phyloP scores from a whole-genome alignment of 2,888 invertebrate genomes.

The Anorthoa munda region DNA sequence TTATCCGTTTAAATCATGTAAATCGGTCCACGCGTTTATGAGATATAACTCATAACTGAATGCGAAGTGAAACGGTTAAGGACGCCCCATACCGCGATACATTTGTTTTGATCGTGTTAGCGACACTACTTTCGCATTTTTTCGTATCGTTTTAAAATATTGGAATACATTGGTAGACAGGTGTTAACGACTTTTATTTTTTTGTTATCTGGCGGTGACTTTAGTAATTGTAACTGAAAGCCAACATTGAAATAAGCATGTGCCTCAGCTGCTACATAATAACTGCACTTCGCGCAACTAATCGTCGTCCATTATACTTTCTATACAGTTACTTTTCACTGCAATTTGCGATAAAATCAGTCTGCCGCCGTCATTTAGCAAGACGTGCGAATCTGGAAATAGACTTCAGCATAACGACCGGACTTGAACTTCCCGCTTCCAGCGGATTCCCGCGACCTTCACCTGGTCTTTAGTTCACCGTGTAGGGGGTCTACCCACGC shows the following conservation, averaged over 20 bases:
- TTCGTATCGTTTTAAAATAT: too few species aligned
- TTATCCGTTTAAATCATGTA: too few species aligned
- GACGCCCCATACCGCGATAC: too few species aligned
- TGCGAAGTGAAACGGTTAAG: too few species aligned
- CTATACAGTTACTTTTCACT: conserved; percentile 13
- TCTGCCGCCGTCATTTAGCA: background rate
- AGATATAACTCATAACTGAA: too few species aligned
- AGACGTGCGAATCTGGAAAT: background rate
- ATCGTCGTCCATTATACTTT: conserved; percentile 9
- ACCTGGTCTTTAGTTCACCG: background rate
- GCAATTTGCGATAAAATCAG: conserved; percentile 2
- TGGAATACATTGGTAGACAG: too few species aligned
- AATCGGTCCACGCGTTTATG: too few species aligned
- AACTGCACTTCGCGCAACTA: conserved; percentile 28
- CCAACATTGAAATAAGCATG: background rate
- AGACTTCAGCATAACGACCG: background rate
- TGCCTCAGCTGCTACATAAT: background rate
- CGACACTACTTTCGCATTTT: too few species aligned
- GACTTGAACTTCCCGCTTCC: background rate
- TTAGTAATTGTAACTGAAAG: conserved; percentile 5
- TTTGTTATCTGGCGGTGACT: too few species aligned
- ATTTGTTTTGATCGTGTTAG: too few species aligned
- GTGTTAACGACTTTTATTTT: too few species aligned
- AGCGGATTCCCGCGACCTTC: background rate
- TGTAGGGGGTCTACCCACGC: conserved; percentile 4